Base-by-base conservation (phyloP, 2,888 invertebrate genomes). In the Drosophila anceps region DNA sequence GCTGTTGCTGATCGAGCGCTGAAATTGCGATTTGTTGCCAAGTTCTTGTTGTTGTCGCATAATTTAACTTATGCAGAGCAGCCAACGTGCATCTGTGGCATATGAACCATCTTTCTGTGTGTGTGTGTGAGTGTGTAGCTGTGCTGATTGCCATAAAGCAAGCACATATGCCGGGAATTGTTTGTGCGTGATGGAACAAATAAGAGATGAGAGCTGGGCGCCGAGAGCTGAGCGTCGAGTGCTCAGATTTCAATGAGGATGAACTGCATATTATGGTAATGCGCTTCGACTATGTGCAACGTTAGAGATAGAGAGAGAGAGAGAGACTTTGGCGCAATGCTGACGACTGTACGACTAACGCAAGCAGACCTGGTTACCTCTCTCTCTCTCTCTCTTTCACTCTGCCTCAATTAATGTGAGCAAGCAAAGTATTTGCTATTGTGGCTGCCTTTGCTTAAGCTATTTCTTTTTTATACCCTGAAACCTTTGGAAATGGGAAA, bases 101-200 rank as follows among this genome's bases (percentile, higher is more conserved):
- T 15, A 20, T 31, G 67, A 63, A 20, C 15, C 44, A 24, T 8
- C 20, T 8, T 12, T 10, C 27, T 46, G 41, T 29, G 62, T 41
- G 37, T 55, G 61, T 54, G 59, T 35, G 66, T 65, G 55, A 50
- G 60, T 43, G 54, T 41, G 39, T 27, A 57, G 48, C 68, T 20
- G 59, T 31, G 37, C 68, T 81, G 85, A 83, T 87, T 79, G 88
- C 76, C 88, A 83, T 83, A 79, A 78, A 82, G 84, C 79, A 83
- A 76, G 67, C 70, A 72, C 86, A 85, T 77, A 82, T 80, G 82
- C 72, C 70, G 65, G 63, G 43, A 65, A 72, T 68, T 76, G 76
- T 69, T 69, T 64, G 67, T 76, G 73, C 68, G 77, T 65, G 73
- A 70, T 66, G 73, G 57, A 79, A 78, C 76, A 62, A 61, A 35